Conservation (phyloP, 2,797 vertebrate genomes). For the Gymnocypris eckloni region DNA sequence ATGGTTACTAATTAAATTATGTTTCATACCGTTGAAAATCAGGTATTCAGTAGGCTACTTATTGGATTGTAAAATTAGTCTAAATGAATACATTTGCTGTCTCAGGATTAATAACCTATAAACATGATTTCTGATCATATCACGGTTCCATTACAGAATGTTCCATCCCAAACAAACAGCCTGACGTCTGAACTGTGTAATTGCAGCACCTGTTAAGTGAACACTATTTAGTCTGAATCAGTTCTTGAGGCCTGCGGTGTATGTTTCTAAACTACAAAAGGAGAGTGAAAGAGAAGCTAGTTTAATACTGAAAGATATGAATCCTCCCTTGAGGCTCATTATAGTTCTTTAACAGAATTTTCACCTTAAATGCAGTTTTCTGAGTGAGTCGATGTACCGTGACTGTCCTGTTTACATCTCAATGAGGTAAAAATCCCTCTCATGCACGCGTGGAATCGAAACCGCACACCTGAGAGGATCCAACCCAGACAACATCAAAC, state of each 20-base stretch:
- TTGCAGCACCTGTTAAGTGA: background rate
- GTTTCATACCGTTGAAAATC: background rate
- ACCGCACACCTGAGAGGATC: background rate
- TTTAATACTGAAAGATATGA: background rate
- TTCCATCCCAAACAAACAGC: background rate
- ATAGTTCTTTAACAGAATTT: background rate
- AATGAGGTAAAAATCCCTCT: background rate
- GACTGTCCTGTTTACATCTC: background rate
- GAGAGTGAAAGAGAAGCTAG: background rate
- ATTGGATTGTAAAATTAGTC: background rate
- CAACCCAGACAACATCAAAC: slow-evolving; percentile 19
- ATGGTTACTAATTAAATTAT: background rate
- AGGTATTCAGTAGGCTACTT: background rate
- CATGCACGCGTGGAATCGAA: background rate
- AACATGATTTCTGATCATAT: slow-evolving; percentile 2
- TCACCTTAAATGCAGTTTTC: background rate
- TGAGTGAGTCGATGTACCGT: background rate
- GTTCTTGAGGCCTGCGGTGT: background rate
- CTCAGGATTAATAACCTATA: background rate
- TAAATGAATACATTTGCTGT: background rate
- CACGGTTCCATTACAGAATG: background rate
- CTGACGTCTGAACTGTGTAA: background rate
- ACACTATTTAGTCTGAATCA: background rate
- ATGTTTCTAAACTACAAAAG: background rate
- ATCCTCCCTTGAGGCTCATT: background rate